phyloP scores from a whole-genome alignment of 1,140 invertebrate genomes.

The Drosophila guanche region DNA sequence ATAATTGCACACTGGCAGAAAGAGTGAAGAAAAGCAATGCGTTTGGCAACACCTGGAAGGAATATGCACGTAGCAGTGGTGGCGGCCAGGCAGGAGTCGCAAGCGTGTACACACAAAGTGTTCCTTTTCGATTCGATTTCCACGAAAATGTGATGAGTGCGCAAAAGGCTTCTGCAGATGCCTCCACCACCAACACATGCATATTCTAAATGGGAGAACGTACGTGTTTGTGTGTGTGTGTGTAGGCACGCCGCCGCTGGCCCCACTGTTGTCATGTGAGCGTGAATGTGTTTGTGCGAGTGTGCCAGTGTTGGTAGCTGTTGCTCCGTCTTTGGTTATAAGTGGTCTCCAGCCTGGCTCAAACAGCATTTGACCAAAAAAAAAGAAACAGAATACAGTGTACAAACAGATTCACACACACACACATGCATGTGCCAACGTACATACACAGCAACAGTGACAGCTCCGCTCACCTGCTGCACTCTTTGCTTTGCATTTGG shows the following conservation, averaged over 20 bases:
- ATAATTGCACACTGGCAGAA: conserved; percentile 14
- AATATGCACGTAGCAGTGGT: neutral
- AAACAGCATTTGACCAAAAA: conserved; percentile 51
- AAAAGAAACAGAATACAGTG: conserved; percentile 30
- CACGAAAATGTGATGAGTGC: conserved; percentile 81
- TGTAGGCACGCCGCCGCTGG: conserved; percentile 3
- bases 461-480: conserved; percentile 67
- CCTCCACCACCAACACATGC: conserved; percentile 53
- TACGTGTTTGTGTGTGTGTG: conserved; percentile 10
- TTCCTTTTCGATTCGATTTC: conserved; percentile 73
- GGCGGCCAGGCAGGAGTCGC: neutral
- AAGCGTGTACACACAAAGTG: conserved; percentile 40
- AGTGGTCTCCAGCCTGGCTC: conserved; percentile 43
- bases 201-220: conserved; percentile 22
- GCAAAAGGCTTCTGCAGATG: conserved; percentile 81
- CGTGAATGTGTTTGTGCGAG: conserved; percentile 45
- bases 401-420: conserved; percentile 63
- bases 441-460: conserved; percentile 10
- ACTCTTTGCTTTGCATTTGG: conserved; percentile 54
- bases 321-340: conserved; percentile 36
- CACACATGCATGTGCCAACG: conserved; percentile 30
- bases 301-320: conserved; percentile 43
- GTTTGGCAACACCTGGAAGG: neutral
- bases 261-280: conserved; percentile 17
- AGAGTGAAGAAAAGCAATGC: conserved; percentile 1